A percentile compares a stretch with the other conserved stretches of the same genome.
These are phyloP conservation scores for Chaetodon auriga DNA, from an alignment of 2,113 vertebrate genomes.

Conservation along the genomic window DNA sequence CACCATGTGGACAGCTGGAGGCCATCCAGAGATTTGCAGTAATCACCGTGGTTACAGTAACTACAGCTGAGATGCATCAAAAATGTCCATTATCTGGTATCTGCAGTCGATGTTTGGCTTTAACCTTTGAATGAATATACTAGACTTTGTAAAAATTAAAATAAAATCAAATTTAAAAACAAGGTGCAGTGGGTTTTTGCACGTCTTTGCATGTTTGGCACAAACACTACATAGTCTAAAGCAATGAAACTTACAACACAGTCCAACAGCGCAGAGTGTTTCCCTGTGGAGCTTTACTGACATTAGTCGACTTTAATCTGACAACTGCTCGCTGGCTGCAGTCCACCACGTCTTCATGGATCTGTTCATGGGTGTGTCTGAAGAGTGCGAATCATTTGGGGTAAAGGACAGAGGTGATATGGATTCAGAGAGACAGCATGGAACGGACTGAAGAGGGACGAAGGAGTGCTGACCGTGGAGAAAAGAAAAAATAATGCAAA, in stretches of 20 bases:
- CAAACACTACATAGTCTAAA: background rate
- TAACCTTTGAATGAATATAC: no score
- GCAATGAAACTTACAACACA: background rate
- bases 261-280: conserved; percentile 4
- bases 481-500: background rate
- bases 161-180: no score
- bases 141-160: no score
- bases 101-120: no score
- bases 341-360: background rate
- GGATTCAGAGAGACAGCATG: background rate
- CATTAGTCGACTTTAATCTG: conserved; percentile 13
- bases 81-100: no score
- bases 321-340: background rate
- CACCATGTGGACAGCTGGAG: no score
- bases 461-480: background rate
- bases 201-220: background rate
- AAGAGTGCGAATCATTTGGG: background rate
- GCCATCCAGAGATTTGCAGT: no score
- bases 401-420: background rate
- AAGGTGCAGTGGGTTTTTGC: no score
- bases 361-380: background rate
- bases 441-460: background rate
- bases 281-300: conserved; percentile 13
- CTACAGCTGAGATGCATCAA: no score
- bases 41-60: no score